Base-by-base conservation (phyloP, 2,888 invertebrate species). In the Cremastinae sp. region DNA sequence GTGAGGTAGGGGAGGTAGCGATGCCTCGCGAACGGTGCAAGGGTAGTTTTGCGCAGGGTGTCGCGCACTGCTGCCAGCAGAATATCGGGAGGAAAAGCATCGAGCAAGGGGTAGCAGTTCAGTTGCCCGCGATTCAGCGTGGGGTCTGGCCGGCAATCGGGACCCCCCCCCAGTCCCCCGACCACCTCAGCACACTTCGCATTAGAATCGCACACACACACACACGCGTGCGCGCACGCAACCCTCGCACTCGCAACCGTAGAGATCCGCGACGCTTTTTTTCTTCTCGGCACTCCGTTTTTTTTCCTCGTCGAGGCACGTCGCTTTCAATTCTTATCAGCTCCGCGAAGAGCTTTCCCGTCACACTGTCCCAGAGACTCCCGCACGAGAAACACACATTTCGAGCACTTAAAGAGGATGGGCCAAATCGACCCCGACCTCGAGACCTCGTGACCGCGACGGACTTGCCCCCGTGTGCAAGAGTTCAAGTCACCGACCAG, bases 101-200 rank as follows among this genome's bases (percentile, higher is more conserved):
- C 74, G 68, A 56, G 64, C 74, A 49, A 74, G 81, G 78, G 76
- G 78, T 75, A 75, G 80, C 78, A 68, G 72, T 81, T 87, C 87
- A 88, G 88, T 88, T 87, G 87, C 83, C 87, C 88, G 88, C 87
- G 88, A 88, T 86, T 88, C 86, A 85, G 84, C 87, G 86, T 83
- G 85, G 85, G 86, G 79, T 83, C 82, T 81, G 80, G 75, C 74
- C 81, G 79, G 79, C 80, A 80, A 77, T 79, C 82, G 81, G 80
- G 78, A 74, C 68, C 72, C 78, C 72, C 78, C 76, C 72, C 28
- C 64, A 56, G 68, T 71, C 65, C 75, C 75, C 74, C 61, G 47
- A 65, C 56, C 65, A 53, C 68, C 59, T 70, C 62, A 55, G 41
- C 69, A 39, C 74, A 39, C 74, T n/a, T 66, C 76, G 72, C 78